Base-by-base conservation (phyloP, 2,888 invertebrate genomes). In the Eledona agricola region DNA sequence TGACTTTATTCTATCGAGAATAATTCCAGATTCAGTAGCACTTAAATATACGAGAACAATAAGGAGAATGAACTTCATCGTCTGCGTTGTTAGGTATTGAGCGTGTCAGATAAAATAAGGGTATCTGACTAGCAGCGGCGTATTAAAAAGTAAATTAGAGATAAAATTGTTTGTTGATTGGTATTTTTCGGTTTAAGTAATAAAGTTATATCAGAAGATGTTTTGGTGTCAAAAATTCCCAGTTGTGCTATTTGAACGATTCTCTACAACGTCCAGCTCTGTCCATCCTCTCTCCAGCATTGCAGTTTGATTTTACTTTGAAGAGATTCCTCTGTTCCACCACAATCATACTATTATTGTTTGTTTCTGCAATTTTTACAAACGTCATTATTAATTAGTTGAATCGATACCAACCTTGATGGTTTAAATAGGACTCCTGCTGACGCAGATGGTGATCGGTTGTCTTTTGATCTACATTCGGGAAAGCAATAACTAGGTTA, bases 231-330 rank as follows among this genome's bases (percentile, higher is more conserved):
- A n/a, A n/a, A n/a, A n/a, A n/a, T n/a, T n/a, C n/a, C n/a, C n/a
- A n/a, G n/a, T n/a, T n/a, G n/a, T 28, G 32, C 4, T 23, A 37
- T 31, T 49, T 29, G 19, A 19, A 50, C 3, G 26, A 11, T 34
- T 54, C 49, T n/a, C 54, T 40, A 23, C 54, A 54, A 7, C 54
- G 23, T 10, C 54, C 54, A 11, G 32, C 34, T 46, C 22, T 42
- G 19, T 54, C 54, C 35, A 42, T 13, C 15, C 54, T 13, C 37
- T 54, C 35, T n/a, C 54, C 54, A 1, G 25, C 7, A 4, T 23
- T 31, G 6, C 54, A 54, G 16, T 54, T 54, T 4, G 35, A n/a
- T 13, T 37, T 15, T 2, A 35, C 37, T 10, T 28, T 34, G 9
- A 54, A 50, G 9, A 50, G 10, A 9, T 22, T 16, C 5, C 38